These are phyloP conservation scores for Amazona guildingii DNA, from an alignment of 2,113 vertebrate species.

Conservation along the genomic window DNA sequence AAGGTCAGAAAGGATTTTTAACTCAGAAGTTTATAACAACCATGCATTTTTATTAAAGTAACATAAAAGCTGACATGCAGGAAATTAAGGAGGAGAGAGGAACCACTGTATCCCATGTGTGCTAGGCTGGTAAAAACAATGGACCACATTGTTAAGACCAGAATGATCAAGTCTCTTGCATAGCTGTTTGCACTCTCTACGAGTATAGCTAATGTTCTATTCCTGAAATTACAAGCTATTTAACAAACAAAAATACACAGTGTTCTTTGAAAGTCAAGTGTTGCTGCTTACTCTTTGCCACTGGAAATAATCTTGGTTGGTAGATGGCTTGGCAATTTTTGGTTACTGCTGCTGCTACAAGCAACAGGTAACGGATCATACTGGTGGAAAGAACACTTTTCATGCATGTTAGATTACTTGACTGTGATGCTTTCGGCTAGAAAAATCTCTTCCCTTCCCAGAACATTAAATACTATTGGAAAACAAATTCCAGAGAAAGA, in stretches of 20 bases:
- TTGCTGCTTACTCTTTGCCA: background rate
- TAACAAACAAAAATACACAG: background rate
- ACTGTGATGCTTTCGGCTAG: background rate
- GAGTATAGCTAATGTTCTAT: background rate
- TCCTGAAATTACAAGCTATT: background rate
- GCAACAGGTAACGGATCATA: background rate
- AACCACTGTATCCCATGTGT: background rate
- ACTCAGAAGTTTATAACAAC: background rate
- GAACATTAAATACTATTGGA: background rate
- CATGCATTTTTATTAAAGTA: background rate
- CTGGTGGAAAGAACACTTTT: background rate
- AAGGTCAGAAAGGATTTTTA: background rate
- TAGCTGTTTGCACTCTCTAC: background rate
- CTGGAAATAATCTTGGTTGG: background rate
- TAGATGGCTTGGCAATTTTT: background rate
- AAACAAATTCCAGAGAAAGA: background rate
- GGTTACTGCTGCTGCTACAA: background rate
- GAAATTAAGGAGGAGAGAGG: background rate
- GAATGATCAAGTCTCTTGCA: background rate
- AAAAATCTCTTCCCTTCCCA: conserved; percentile 15
- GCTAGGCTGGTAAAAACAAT: background rate
- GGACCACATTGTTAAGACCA: background rate
- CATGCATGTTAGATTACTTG: background rate
- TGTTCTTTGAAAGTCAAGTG: background rate
- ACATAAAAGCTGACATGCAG: background rate